A percentile compares a stretch with the other conserved stretches of the same genome.
These are phyloP conservation scores for Neoascia interrupta DNA, from an alignment of 2,888 invertebrate species.

Conservation along the genomic window DNA sequence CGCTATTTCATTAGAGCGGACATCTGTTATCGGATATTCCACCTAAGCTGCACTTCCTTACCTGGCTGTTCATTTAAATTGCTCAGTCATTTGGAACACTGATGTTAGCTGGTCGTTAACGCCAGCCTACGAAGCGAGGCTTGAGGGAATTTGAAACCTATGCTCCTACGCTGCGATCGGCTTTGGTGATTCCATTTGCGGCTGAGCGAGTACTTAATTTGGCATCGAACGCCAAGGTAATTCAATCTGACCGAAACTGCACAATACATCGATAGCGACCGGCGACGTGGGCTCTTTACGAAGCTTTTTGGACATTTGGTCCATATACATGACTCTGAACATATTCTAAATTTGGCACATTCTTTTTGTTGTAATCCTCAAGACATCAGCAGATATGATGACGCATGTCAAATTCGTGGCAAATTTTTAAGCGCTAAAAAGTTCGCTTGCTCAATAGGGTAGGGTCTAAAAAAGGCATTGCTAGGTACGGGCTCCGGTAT, in stretches of 20 bases:
- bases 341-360: too few relatives aligned
- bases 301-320: too few relatives aligned
- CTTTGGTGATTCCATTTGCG: conserved; percentile 33
- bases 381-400: too few relatives aligned
- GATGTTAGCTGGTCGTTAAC: conserved; percentile 46
- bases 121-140: conserved; percentile 56
- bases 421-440: too few relatives aligned
- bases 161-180: conserved; percentile 22
- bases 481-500: too few relatives aligned
- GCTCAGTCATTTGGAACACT: conserved; percentile 57
- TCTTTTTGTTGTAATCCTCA: too few relatives aligned
- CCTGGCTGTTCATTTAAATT: conserved; percentile 27
- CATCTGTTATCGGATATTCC: conserved; percentile 54
- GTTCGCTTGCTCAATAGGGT: too few relatives aligned
- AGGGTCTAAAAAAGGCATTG: too few relatives aligned
- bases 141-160: conserved; percentile 50
- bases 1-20: conserved; percentile 14
- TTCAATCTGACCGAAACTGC: conserved; percentile 23
- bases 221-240: conserved; percentile 34
- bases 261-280: background rate
- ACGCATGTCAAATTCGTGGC: too few relatives aligned
- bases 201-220: conserved; percentile 54
- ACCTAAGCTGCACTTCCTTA: conserved; percentile 50
- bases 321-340: too few relatives aligned
- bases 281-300: too few relatives aligned